These are phyloP conservation scores for Brachirus orientalis DNA, from an alignment of 2,113 vertebrate species.

Conservation along the genomic window DNA sequence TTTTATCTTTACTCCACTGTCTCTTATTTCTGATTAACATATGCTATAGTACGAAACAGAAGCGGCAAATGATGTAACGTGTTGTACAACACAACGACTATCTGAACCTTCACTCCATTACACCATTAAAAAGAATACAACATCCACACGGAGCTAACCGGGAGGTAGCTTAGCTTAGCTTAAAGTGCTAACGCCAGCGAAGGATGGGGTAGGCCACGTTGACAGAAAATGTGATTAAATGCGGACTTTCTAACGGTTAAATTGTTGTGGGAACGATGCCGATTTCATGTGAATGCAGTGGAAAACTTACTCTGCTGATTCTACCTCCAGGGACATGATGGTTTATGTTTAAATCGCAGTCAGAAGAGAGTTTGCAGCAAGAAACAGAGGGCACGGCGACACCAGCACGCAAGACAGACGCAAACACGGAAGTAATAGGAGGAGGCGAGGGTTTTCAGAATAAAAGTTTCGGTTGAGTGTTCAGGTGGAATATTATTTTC, in stretches of 20 bases:
- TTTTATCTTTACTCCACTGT: not conserved
- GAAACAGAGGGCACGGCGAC: not conserved
- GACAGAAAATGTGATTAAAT: not conserved
- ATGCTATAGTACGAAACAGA: not conserved
- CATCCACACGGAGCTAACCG: not conserved
- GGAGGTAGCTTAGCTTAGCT: slow-evolving; percentile 31
- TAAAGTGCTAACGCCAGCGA: slow-evolving; percentile 27
- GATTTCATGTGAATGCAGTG: fast-evolving
- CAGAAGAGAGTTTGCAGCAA: not conserved
- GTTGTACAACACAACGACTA: not conserved
- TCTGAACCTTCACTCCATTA: no score
- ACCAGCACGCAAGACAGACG: not conserved
- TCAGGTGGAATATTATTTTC: not conserved
- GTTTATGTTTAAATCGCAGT: slow-evolving; percentile 14
- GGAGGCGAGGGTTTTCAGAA: slow-evolving; percentile 20
- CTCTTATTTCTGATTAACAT: not conserved
- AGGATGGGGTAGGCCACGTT: slow-evolving; percentile 35
- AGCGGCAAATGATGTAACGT: fast-evolving
- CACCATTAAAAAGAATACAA: not conserved
- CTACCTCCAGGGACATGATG: slow-evolving; percentile 84
- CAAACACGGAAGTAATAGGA: slow-evolving; percentile 27
- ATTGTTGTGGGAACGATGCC: fast-evolving
- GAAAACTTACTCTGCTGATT: slow-evolving; percentile 83
- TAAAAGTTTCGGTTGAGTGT: slow-evolving; percentile 34
- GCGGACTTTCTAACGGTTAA: fast-evolving